Evolutionary conservation across 2,888 invertebrate genomes (phyloP), one percentile per base, ranked within the genome.

Genomic region (Argyresthia goedartella): DNA sequence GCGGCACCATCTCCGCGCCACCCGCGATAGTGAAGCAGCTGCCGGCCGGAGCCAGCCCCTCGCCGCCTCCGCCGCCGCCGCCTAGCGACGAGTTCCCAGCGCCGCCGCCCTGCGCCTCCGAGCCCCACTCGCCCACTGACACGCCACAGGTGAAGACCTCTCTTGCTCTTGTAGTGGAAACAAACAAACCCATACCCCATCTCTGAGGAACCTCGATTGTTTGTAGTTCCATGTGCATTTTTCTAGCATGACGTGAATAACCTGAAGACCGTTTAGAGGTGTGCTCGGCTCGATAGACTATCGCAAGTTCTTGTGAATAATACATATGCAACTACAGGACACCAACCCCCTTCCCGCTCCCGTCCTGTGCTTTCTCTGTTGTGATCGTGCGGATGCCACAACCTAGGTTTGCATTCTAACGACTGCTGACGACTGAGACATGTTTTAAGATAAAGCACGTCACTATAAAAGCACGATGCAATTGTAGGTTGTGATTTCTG

Each of bases 151-250:
- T 86, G 84, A 84, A 71, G 82, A 82, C 74, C 67, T 72, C 58
- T 69, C 74, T 76, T 73, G 76, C 73, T 72, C 73, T 75, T 67
- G 84, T 84, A 84, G 84, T 79, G 74, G 81, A 75, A 71, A 81
- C 80, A 75, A 71, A 81, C 80, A 79, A 71, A 81, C 80, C 25
- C 25, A 25, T 25, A 79, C 72, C 72, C 69, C 69, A 25, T 25
- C 66, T 70, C 58, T 73, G 71, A 65, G 64, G 70, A 71, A 62
- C 66, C 66, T 71, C 71, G 25, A 25, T 72, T 69, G 69, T 76
- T 72, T 71, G 71, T 81, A 81, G 79, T 76, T 76, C 69, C 69
- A 75, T 81, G 76, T 79, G 76, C 76, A 79, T 74, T 72, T 67
- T 71, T 67, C 68, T 74, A 76, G 84, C 84, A 82, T 84, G 84